A percentile compares a stretch with the other conserved stretches of the same genome.
phyloP scores from a whole-genome alignment of 2,113 vertebrate genomes.

The Podarcis raffonei region DNA sequence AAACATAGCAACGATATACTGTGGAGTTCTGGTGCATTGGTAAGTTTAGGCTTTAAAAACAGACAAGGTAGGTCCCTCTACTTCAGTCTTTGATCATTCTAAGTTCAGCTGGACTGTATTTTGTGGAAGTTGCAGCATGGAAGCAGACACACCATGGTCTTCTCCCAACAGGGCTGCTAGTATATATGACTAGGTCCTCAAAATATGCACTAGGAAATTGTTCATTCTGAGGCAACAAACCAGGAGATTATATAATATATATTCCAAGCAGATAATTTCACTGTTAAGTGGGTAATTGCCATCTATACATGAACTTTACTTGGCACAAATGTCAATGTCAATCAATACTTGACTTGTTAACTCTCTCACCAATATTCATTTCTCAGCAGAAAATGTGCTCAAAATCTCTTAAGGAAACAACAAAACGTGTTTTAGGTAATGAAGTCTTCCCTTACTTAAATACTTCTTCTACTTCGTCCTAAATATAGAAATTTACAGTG shows the following conservation, averaged over 20 bases:
- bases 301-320: neutral
- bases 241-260: neutral
- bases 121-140: neutral
- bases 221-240: neutral
- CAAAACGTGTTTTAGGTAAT: neutral
- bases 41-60: neutral
- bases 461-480: neutral
- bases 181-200: neutral
- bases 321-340: slow-evolving; percentile 15
- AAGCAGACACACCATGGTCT: neutral
- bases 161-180: too few species aligned
- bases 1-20: neutral
- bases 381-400: neutral
- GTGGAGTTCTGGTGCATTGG: neutral
- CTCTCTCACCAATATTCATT: neutral
- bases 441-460: neutral
- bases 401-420: slow-evolving; percentile 38
- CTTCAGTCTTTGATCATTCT: neutral
- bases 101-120: neutral
- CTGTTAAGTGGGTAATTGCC: neutral
- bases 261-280: neutral
- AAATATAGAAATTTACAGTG: neutral
- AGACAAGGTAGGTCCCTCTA: neutral
- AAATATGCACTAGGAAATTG: slow-evolving; percentile 1
- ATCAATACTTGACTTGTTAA: slow-evolving; percentile 41